Evolutionary conservation across 2,888 invertebrate species (phyloP).

Genomic region (Chaetogeoica ovagalla): DNA sequence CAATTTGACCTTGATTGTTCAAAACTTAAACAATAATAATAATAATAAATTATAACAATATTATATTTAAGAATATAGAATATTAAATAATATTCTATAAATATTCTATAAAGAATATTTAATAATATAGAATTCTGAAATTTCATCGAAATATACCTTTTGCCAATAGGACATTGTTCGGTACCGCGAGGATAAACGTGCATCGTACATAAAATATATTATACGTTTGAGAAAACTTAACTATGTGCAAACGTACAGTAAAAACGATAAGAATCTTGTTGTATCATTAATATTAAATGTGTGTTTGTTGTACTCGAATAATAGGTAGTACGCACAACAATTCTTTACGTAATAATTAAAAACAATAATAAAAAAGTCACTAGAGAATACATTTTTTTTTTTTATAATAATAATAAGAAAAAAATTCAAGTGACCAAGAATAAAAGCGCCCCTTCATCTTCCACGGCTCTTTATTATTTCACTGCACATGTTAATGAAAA

Average conservation of each 20-base stretch:
- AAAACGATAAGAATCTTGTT: constrained; percentile 37
- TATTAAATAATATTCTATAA: no score
- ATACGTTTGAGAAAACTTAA: background rate
- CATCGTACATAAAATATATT: background rate
- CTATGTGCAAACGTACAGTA: background rate
- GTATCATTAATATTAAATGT: constrained; percentile 22
- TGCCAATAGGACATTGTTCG: background rate
- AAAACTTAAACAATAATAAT: background rate
- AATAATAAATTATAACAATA: constrained; percentile 4
- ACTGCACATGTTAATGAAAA: background rate
- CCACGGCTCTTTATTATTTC: constrained; percentile 13
- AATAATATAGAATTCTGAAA: background rate
- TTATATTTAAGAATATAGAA: no score
- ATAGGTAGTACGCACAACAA: background rate
- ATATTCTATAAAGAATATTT: no score
- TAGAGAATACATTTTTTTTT: constrained; percentile 13
- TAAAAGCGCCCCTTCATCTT: constrained; percentile 26
- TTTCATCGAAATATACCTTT: background rate
- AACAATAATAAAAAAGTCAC: constrained; percentile 28
- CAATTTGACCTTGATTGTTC: constrained; percentile 13
- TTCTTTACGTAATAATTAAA: constrained; percentile 11
- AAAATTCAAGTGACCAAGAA: constrained; percentile 29
- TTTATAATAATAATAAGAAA: background rate
- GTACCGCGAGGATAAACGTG: constrained; percentile 21
- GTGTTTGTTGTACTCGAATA: constrained; percentile 24